A percentile compares a stretch with the other conserved stretches of the same genome.
Evolutionary conservation across 2,113 vertebrate genomes (phyloP).

Genomic region (Emberiza fucata): DNA sequence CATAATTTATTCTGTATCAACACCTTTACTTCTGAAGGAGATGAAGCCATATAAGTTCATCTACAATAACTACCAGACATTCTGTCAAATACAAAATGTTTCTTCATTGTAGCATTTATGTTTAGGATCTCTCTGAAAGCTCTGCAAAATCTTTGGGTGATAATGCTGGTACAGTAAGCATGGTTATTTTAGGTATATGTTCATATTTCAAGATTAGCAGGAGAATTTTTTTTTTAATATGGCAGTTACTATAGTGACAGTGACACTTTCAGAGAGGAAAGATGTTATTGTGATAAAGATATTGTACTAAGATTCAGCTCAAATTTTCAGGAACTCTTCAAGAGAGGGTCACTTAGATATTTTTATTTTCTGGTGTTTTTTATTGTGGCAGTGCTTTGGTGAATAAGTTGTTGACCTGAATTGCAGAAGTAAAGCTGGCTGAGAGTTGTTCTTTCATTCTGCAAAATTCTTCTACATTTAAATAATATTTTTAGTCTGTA

Average conservation of each 20-base stretch:
- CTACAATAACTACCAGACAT: neutral
- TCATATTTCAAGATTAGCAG: constrained; percentile 42
- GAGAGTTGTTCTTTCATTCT: neutral
- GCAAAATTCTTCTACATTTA: neutral
- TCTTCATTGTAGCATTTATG: neutral
- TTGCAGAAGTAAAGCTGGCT: neutral
- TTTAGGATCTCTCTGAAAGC: neutral
- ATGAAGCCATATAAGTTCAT: neutral
- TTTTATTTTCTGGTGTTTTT: neutral
- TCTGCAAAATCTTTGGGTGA: neutral
- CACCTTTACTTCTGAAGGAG: neutral
- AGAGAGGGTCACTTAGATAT: neutral
- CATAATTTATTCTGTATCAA: neutral
- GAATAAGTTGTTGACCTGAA: neutral
- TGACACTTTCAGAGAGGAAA: constrained; percentile 18
- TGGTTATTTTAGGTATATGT: constrained; percentile 33
- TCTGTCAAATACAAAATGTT: neutral
- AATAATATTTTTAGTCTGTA: neutral
- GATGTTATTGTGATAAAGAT: constrained; percentile 18
- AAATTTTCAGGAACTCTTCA: neutral
- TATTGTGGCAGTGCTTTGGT: neutral
- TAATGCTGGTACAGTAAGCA: neutral
- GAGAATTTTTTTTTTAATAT: neutral
- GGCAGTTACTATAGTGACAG: constrained; percentile 60
- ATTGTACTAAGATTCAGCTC: neutral